These are phyloP conservation scores for Arremon aurantiirostris DNA, from an alignment of 2,797 vertebrate genomes.

Conservation along the genomic window DNA sequence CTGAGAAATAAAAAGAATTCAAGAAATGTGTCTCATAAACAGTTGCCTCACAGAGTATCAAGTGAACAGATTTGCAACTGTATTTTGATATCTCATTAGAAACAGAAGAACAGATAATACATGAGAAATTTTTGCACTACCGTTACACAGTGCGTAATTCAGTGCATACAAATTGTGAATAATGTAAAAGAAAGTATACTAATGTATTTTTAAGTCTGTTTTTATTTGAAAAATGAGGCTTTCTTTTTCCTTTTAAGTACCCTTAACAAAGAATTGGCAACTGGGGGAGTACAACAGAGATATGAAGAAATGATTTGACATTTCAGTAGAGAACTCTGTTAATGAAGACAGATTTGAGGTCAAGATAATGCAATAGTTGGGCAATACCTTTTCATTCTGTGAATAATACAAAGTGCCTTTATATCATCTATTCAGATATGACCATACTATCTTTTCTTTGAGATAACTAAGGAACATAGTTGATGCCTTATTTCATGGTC, in stretches of 20 bases:
- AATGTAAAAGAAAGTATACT: not conserved
- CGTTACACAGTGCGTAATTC: not conserved
- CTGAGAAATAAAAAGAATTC: not conserved
- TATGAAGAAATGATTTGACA: not conserved
- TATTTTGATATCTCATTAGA: not conserved
- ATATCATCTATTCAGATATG: not conserved
- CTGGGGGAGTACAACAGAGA: not conserved
- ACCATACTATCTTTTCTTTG: not conserved
- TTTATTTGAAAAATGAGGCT: not conserved
- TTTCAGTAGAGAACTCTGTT: not conserved
- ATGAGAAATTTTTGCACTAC: not conserved
- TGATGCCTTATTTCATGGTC: not conserved
- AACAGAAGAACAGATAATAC: not conserved
- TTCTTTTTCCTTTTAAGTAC: not conserved
- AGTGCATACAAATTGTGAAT: not conserved
- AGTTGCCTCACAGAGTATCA: not conserved
- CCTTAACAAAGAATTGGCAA: not conserved
- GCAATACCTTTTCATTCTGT: not conserved
- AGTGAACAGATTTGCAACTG: not conserved
- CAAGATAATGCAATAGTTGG: not conserved
- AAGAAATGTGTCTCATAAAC: rapidly evolving
- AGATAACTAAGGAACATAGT: not conserved
- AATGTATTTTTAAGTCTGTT: not conserved
- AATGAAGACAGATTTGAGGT: not conserved
- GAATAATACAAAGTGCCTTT: not conserved